These are phyloP conservation scores for Macrochelys suwanniensis DNA, from an alignment of 2,797 vertebrate genomes.

Conservation along the genomic window DNA sequence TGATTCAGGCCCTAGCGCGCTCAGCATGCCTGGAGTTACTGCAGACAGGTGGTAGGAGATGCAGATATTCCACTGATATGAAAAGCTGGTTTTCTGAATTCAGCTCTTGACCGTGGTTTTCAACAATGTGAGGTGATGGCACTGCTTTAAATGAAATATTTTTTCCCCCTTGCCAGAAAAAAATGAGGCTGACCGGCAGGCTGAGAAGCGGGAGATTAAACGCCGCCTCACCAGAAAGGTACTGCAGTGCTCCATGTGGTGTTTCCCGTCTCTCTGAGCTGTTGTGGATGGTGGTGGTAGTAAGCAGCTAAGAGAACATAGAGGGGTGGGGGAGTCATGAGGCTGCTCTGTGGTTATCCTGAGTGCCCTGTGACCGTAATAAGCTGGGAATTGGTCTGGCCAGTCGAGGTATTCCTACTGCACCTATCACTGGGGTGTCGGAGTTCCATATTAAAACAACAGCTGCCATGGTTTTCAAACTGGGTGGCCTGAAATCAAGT, in stretches of 20 bases:
- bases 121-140: not conserved
- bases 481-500: not conserved
- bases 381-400: not conserved
- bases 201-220: conserved; percentile 97
- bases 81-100: not conserved
- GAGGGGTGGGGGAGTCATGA: not conserved
- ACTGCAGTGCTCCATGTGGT: not conserved
- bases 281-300: not conserved
- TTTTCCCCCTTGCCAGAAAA: conserved; percentile 84
- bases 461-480: accelerated
- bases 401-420: not conserved
- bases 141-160: not conserved
- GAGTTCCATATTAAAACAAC: not conserved
- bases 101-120: not conserved
- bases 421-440: not conserved
- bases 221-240: conserved; percentile 98
- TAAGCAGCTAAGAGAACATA: not conserved
- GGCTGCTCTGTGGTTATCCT: conserved; percentile 41
- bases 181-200: conserved; percentile 96
- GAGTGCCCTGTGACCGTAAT: not conserved
- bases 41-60: not conserved
- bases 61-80: not conserved
- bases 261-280: not conserved
- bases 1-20: not conserved
- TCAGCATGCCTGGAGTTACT: not conserved